These are phyloP conservation scores for Serilophus lunatus DNA, from an alignment of 2,113 vertebrate genomes.

Conservation along the genomic window DNA sequence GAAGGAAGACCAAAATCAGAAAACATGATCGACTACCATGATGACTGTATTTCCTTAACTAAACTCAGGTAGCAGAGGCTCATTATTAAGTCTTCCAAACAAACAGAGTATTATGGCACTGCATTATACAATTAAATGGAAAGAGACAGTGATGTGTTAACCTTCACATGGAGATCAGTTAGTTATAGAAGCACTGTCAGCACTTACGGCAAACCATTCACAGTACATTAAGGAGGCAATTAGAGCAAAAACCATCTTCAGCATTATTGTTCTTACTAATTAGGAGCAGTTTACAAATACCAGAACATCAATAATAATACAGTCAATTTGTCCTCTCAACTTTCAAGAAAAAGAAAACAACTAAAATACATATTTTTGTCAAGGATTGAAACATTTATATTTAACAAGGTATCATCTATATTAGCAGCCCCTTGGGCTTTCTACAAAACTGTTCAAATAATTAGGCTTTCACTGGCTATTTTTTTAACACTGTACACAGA, in stretches of 20 bases:
- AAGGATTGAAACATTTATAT: neutral
- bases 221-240: conserved; percentile 63
- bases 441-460: conserved; percentile 50
- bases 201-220: conserved; percentile 67
- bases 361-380: neutral
- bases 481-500: neutral
- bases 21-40: neutral
- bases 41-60: neutral
- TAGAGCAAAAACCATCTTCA: conserved; percentile 63
- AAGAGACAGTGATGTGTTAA: conserved; percentile 59
- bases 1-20: neutral
- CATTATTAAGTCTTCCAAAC: conserved; percentile 14
- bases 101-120: conserved; percentile 16
- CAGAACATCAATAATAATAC: conserved; percentile 49
- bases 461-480: neutral
- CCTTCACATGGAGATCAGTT: conserved; percentile 59
- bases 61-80: neutral
- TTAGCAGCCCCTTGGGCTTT: neutral
- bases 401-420: conserved; percentile 39
- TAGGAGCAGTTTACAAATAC: conserved; percentile 49
- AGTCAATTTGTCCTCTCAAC: conserved; percentile 32
- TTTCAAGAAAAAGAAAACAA: conserved; percentile 38
- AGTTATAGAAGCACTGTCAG: conserved; percentile 63
- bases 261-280: conserved; percentile 70
- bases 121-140: conserved; percentile 44